Evolutionary conservation across 2,797 vertebrate species (phyloP).

Genomic region (Diplodus puntazzo): DNA sequence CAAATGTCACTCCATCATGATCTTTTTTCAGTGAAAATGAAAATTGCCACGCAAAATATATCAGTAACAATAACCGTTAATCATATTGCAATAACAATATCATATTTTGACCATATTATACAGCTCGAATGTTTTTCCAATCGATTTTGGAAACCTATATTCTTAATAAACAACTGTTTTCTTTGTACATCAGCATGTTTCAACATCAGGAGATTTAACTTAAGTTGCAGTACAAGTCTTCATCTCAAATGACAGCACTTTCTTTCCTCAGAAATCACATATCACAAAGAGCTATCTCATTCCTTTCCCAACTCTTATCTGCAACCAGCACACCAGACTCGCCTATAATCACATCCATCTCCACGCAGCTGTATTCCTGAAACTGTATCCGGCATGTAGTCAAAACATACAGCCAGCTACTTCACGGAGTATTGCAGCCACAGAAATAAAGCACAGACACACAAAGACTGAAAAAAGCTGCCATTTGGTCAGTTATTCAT

Average conservation of each 20-base stretch:
- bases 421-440: not conserved
- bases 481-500: not conserved
- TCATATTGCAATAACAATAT: too few relatives aligned
- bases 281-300: slow-evolving; percentile 57
- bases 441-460: slow-evolving; percentile 7
- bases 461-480: slow-evolving; percentile 15
- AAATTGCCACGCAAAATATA: too few relatives aligned
- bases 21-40: too few relatives aligned
- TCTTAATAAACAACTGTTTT: not conserved
- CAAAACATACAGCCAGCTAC: slow-evolving; percentile 35
- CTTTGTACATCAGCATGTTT: not conserved
- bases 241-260: not conserved
- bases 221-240: not conserved
- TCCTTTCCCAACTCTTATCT: slow-evolving; percentile 54
- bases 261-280: slow-evolving; percentile 7
- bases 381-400: slow-evolving; percentile 13
- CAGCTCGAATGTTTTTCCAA: not conserved
- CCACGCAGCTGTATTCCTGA: slow-evolving; percentile 5
- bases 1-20: too few relatives aligned
- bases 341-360: slow-evolving; percentile 13
- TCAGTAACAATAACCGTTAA: too few relatives aligned
- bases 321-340: slow-evolving; percentile 17
- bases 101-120: too few relatives aligned
- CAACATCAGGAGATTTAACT: not conserved
- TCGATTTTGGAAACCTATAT: not conserved